These are phyloP conservation scores for Adrianichthys oophorus DNA, from an alignment of 2,797 vertebrate genomes.

Conservation along the genomic window DNA sequence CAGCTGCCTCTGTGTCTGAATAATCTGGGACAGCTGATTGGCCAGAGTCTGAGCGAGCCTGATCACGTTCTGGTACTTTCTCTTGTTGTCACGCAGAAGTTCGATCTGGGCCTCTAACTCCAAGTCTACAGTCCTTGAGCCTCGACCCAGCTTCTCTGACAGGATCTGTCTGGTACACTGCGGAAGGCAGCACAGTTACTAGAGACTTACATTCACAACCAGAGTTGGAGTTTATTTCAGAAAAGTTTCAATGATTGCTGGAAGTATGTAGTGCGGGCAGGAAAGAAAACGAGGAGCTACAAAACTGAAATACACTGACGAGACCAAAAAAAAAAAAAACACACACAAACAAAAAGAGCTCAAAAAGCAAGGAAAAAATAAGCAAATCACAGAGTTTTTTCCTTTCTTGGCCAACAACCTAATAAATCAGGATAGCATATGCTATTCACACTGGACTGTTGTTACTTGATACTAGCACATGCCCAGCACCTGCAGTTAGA, in stretches of 20 bases:
- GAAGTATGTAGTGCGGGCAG: not conserved
- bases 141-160: conserved; percentile 95
- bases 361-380: not conserved
- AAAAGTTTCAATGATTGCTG: not conserved
- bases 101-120: conserved; percentile 97
- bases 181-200: conserved; percentile 18
- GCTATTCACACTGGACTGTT: too few relatives aligned
- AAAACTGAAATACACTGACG: too few relatives aligned
- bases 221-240: not conserved
- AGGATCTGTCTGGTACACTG: conserved; percentile 98
- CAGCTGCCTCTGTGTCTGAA: conserved; percentile 94
- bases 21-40: conserved; percentile 91
- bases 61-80: conserved; percentile 94
- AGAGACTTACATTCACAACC: not conserved
- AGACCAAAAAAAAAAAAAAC: not conserved
- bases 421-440: conserved; percentile 6
- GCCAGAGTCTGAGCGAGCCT: conserved; percentile 91
- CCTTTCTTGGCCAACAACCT: conserved; percentile 16
- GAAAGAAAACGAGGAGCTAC: not conserved
- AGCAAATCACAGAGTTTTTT: not conserved
- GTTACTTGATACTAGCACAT: too few relatives aligned
- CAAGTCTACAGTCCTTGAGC: conserved; percentile 95
- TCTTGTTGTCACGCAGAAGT: conserved; percentile 94
- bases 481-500: too few relatives aligned
- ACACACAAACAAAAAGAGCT: conserved; percentile 1